Evolutionary conservation across 2,113 vertebrate species (phyloP).

Genomic region (Columba livia): DNA sequence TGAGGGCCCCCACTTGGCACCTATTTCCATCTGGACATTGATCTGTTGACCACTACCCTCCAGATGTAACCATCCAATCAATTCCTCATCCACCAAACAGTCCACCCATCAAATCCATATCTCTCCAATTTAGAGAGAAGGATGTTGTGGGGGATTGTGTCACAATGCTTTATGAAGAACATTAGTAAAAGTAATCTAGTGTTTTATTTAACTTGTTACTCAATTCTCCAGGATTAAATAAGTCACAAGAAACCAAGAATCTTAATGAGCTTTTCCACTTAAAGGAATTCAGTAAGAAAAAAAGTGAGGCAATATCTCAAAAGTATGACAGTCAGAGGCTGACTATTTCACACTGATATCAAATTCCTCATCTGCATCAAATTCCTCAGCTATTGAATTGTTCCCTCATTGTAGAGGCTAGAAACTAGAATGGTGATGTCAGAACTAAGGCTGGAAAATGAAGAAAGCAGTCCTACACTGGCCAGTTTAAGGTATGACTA

Average conservation of each 20-base stretch:
- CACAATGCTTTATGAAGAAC: background rate
- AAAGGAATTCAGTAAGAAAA: background rate
- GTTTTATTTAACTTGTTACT: background rate
- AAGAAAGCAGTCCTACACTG: background rate
- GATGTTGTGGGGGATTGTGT: accelerated
- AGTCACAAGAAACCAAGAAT: background rate
- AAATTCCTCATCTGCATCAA: background rate
- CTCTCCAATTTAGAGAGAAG: background rate
- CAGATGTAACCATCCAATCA: background rate
- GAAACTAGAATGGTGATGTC: background rate
- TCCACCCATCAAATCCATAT: background rate
- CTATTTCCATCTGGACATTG: background rate
- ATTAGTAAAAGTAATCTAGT: background rate
- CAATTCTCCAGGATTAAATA: background rate
- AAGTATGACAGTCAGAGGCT: background rate
- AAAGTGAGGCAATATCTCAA: background rate
- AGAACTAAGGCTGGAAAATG: background rate
- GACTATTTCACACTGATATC: background rate
- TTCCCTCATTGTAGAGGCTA: background rate
- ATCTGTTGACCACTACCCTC: background rate
- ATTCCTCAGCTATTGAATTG: background rate
- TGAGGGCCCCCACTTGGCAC: background rate
- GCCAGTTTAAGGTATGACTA: background rate
- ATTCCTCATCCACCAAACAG: background rate
- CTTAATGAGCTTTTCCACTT: background rate